Percentiles rank a stretch among this genome's conserved stretches.
phyloP scores from a whole-genome alignment of 2,888 invertebrate genomes.

The Drosophila buzzatii region DNA sequence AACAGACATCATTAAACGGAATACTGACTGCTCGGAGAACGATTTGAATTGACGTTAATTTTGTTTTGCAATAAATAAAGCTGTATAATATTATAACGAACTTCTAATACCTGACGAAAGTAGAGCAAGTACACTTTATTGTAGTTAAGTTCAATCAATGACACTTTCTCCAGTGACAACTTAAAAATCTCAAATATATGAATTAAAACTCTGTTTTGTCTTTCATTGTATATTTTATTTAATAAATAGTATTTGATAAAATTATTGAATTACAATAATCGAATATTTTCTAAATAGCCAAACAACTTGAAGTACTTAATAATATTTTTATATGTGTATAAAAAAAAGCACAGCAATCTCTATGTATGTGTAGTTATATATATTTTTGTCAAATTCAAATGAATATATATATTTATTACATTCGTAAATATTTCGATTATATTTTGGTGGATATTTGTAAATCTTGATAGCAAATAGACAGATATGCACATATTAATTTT shows the following conservation, averaged over 20 bases:
- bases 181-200: background rate
- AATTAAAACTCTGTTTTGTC: slow-evolving; percentile 9
- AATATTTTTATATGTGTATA: background rate
- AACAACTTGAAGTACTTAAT: slow-evolving; percentile 25
- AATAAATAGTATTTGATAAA: slow-evolving; percentile 45
- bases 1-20: background rate
- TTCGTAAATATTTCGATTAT: slow-evolving; percentile 52
- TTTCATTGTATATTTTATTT: slow-evolving; percentile 32
- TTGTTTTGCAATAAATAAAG: background rate
- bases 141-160: background rate
- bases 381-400: slow-evolving; percentile 26
- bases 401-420: slow-evolving; percentile 29
- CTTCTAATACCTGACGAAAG: background rate
- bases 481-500: slow-evolving; percentile 47
- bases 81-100: background rate
- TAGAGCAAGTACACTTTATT: background rate
- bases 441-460: slow-evolving; percentile 22
- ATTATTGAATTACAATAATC: slow-evolving; percentile 35
- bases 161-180: background rate
- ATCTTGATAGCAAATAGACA: slow-evolving; percentile 35
- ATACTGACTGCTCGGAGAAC: background rate
- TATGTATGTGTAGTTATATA: slow-evolving; percentile 18
- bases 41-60: slow-evolving; percentile 1
- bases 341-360: slow-evolving; percentile 39
- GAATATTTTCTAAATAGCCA: slow-evolving; percentile 29